Evolutionary conservation across 2,797 vertebrate species (phyloP).

Genomic region (Notolabrus celidotus): DNA sequence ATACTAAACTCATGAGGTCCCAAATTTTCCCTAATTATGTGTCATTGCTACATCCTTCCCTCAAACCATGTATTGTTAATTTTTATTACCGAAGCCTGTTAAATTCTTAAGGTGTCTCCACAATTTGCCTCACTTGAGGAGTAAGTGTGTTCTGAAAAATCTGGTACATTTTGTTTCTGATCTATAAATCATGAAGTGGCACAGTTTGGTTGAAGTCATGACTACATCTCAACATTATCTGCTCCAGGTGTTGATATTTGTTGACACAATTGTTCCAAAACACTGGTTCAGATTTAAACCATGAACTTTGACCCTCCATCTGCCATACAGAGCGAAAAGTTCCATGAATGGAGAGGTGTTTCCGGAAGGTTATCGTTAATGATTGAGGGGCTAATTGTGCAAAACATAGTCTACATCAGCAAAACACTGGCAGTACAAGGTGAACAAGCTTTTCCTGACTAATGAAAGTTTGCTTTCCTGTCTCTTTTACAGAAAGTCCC

Average conservation of each 20-base stretch:
- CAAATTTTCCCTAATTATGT: no score
- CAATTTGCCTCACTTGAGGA: no score
- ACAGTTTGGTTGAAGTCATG: not conserved
- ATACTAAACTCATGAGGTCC: no score
- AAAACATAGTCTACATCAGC: conserved; percentile 82
- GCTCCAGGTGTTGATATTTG: not conserved
- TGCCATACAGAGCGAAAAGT: not conserved
- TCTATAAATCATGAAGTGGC: not conserved
- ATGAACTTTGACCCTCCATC: conserved; percentile 15
- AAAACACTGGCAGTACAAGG: conserved; percentile 65
- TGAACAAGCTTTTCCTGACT: conserved; percentile 52
- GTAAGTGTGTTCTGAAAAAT: no score
- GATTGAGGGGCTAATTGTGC: conserved; percentile 82
- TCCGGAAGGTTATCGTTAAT: conserved; percentile 80
- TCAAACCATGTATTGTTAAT: no score
- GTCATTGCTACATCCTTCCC: no score
- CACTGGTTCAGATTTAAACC: conserved; percentile 25
- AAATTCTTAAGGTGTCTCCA: no score
- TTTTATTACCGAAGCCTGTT: no score
- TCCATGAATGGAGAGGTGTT: conserved; percentile 53
- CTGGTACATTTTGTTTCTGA: not conserved
- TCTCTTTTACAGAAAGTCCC: conserved; percentile 16
- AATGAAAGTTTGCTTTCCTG: conserved; percentile 52
- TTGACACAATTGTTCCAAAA: conserved; percentile 15
- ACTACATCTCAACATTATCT: not conserved